phyloP scores from a whole-genome alignment of 1,140 invertebrate species.

The Drosophila insularis region DNA sequence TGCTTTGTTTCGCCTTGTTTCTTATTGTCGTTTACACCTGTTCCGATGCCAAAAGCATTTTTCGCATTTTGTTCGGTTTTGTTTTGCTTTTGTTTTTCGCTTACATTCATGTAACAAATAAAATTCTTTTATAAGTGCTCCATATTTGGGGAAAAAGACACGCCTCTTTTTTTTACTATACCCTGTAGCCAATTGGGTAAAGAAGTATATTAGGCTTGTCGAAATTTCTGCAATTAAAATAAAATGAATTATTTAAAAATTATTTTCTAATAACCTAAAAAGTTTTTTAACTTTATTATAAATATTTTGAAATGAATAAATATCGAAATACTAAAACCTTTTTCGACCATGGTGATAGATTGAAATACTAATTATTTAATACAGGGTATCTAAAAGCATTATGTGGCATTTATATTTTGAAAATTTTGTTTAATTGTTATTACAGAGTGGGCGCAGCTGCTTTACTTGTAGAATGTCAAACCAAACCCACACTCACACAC shows the following conservation, averaged over 20 bases:
- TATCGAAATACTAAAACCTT: too few relatives aligned
- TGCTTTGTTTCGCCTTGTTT: conserved; percentile 29
- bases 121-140: conserved; percentile 58
- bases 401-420: neutral
- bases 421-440: neutral
- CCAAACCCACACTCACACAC: conserved; percentile 52
- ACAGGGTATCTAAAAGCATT: neutral
- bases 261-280: too few relatives aligned
- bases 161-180: conserved; percentile 44
- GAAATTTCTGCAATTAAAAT: neutral
- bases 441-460: conserved; percentile 19
- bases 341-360: too few relatives aligned
- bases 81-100: conserved; percentile 38
- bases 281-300: too few relatives aligned
- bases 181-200: conserved; percentile 10
- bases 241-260: neutral
- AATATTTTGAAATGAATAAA: too few relatives aligned
- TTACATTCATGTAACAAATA: conserved; percentile 43
- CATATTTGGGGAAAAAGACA: conserved; percentile 44
- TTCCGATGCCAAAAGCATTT: conserved; percentile 28
- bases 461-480: conserved; percentile 41
- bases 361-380: neutral
- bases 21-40: conserved; percentile 63
- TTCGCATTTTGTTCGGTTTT: conserved; percentile 1
- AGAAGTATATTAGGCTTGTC: neutral